Evolutionary conservation across 2,888 invertebrate genomes (phyloP).

Genomic region (Chaetoderma sp.): DNA sequence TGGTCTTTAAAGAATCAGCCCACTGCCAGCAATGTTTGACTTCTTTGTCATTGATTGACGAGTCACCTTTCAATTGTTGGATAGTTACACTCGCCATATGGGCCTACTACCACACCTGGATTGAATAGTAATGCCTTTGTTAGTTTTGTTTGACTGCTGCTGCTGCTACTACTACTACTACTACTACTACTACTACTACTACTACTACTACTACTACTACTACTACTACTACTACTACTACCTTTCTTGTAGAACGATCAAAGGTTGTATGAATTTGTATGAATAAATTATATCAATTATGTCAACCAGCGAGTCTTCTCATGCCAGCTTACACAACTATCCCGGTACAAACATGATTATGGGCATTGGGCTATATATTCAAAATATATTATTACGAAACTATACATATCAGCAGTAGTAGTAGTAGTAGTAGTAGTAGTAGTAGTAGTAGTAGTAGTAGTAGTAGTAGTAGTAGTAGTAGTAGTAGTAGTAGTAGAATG

Average conservation of each 20-base stretch:
- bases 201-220: not conserved
- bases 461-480: conserved; percentile 16
- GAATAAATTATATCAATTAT: no score
- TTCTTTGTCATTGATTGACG: no score
- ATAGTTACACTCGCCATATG: no score
- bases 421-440: not conserved
- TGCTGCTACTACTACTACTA: not conserved
- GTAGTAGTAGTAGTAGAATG: conserved; percentile 14
- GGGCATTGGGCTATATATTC: not conserved
- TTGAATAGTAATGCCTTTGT: no score
- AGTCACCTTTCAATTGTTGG: no score
- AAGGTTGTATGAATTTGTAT: no score
- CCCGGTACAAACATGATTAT: not conserved
- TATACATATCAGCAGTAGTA: not conserved
- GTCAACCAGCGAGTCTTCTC: not conserved
- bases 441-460: conserved; percentile 5
- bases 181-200: not conserved
- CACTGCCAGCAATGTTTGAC: no score
- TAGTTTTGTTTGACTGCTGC: no score
- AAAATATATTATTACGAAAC: not conserved
- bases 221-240: not conserved
- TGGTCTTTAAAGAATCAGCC: no score
- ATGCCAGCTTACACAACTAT: not conserved
- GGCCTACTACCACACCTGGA: no score
- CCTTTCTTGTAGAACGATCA: no score